Percentiles rank a stretch among this genome's conserved stretches.
These are phyloP conservation scores for Tonatia bakeri DNA, from an alignment of 2,113 vertebrate genomes.

Conservation along the genomic window DNA sequence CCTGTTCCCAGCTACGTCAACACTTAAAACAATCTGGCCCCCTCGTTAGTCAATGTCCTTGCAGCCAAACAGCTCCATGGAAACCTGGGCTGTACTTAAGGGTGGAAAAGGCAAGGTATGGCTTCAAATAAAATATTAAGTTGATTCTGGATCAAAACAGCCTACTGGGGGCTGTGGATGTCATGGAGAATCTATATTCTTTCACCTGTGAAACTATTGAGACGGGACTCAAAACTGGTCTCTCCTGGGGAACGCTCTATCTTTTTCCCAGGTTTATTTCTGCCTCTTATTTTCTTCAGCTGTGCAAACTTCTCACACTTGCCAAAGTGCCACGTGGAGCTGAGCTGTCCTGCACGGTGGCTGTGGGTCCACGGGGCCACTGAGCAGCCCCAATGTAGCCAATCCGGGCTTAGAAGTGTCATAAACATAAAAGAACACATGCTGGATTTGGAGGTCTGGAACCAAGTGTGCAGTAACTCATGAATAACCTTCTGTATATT, in stretches of 20 bases:
- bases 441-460: fast-evolving
- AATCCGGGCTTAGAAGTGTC: fast-evolving
- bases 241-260: neutral
- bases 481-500: fast-evolving
- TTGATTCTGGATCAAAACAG: neutral
- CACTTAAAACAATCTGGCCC: neutral
- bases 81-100: fast-evolving
- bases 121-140: neutral
- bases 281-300: neutral
- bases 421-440: fast-evolving
- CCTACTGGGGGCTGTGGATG: fast-evolving
- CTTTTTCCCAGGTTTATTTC: neutral
- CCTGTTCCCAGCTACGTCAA: neutral
- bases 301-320: neutral
- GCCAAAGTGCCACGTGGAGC: neutral
- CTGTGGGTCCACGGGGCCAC: fast-evolving
- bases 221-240: neutral
- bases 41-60: fast-evolving
- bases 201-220: neutral
- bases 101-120: neutral
- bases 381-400: neutral
- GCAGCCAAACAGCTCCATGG: neutral
- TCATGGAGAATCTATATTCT: neutral
- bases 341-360: neutral
- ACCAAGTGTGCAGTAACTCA: neutral